Conservation (phyloP, 2,888 invertebrate species). For the Megalurothrips usitatus region DNA sequence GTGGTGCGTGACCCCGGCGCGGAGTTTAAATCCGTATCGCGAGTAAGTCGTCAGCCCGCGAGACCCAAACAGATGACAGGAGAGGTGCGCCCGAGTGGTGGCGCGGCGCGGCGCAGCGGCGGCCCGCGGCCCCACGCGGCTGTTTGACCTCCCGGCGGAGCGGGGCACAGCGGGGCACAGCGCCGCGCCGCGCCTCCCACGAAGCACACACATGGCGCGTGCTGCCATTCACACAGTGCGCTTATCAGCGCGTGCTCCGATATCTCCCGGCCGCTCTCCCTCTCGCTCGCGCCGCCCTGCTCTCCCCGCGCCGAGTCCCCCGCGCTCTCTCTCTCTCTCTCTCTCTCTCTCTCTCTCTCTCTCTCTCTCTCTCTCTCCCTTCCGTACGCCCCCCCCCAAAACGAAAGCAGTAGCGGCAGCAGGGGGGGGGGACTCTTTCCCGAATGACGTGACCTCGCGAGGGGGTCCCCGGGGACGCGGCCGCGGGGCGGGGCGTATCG, state of each 20-base stretch:
- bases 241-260: too few species aligned
- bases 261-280: not conserved
- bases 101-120: not conserved
- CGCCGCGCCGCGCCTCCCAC: not conserved
- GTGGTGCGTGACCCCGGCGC: not conserved
- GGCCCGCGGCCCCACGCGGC: not conserved
- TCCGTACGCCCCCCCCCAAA: not conserved
- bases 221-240: not conserved
- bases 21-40: slow-evolving; percentile 16
- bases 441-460: too few species aligned
- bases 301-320: not conserved
- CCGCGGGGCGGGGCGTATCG: too few species aligned
- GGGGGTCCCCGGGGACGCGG: too few species aligned
- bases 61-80: not conserved
- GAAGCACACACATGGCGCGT: not conserved
- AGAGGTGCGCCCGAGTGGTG: not conserved
- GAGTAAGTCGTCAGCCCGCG: not conserved
- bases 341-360: not conserved
- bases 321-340: too few species aligned
- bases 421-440: too few species aligned
- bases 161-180: not conserved
- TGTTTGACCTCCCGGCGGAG: not conserved
- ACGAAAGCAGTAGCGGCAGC: too few species aligned
- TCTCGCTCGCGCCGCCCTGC: not conserved
- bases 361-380: not conserved